Evolutionary conservation across 1,140 invertebrate species (phyloP), one percentile per base, ranked within the genome.

Genomic region (Spodoptera litura): DNA sequence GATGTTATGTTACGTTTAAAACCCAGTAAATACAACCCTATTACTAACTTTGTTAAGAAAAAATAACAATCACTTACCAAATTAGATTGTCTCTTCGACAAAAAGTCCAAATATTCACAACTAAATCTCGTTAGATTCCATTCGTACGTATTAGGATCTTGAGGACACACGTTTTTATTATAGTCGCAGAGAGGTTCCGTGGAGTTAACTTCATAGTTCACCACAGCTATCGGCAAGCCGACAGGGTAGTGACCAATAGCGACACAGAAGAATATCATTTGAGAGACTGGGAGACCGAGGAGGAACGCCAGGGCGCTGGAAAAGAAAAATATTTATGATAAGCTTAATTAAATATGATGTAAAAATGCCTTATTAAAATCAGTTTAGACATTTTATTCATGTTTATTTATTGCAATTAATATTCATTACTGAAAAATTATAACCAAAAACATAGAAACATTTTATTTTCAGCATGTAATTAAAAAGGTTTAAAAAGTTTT

Each of bases 191-290:
- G 94, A 55, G 95, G 93, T 44, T 94, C 89, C 61, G 94, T 92
- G 81, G 95, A 95, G 81, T 95, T 96, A 44, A 92, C 95, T 94
- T 99, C 98, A 78, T 97, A 94, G 94, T 99, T 99, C 51, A 99
- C 97, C 61, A 99, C 96, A 0, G 97, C 98, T 66, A 99, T 91
- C 78, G 96, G 96, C 3, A 99, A 95, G 20, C 97, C 97, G 53
- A 96, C 96, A 0, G 99, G 98, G 88, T 99, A 97, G 81, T 97
- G 97, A 13, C 99, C 99, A 81, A 99, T 99, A 27, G 98, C 98
- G 62, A 99, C 89, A 94, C 99, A 99, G 95, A 99, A 99, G 6
- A 99, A 95, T 35, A 99, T 96, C 79, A 99, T 98, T 96, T 99
- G 98, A 72, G 98, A 96, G 0, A 98, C 96, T 0, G 99, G 99